Evolutionary conservation across 2,797 vertebrate species (phyloP), one percentile per base, ranked within the genome.

Genomic region (Bufotes viridis): DNA sequence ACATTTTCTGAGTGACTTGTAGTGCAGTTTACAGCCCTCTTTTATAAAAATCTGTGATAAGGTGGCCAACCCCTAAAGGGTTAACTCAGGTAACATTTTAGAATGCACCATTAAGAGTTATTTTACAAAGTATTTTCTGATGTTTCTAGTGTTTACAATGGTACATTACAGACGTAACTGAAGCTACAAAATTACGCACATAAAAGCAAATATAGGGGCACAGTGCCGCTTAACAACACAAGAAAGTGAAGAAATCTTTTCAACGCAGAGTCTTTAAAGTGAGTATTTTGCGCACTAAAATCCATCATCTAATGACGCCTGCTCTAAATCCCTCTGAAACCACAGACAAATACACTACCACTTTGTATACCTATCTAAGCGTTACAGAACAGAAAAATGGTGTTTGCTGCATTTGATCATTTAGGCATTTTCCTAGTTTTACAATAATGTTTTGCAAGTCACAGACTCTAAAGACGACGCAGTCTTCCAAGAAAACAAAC

Each of bases 401-500:
- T 57, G 51, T 69, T 26, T 57, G 26, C 49, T 51, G 63, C 22
- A 11, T 69, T 74, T 74, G 18, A 82, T 53, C 81, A 70, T 82
- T 69, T 82, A 82, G 81, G 12, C 22, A 67, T 26, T 69, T 51
- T 29, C 15, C 49, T 70, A 26, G 6, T 69, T 83, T 83, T 83
- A 70, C 81, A 70, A 55, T 82, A 82, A 55, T 70, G 51, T 57
- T 83, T 55, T 70, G 81, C 65, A 57, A 55, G 11, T 9, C 24
- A 58, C n/a, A 70, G 15, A 70, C 13, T 70, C 81, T 70, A 83
- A 70, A 70, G n/a, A 26, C 55, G 13, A 55, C 81, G 53, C 26
- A 82, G 49, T 70, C 81, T 70, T 83, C 24, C 49, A 72, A 70
- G 20, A 82, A 70, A 70, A 20, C 49, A 83, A 70, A 34, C 81